Conservation (phyloP, 2,888 invertebrate species). For the Leucophenga maculata region DNA sequence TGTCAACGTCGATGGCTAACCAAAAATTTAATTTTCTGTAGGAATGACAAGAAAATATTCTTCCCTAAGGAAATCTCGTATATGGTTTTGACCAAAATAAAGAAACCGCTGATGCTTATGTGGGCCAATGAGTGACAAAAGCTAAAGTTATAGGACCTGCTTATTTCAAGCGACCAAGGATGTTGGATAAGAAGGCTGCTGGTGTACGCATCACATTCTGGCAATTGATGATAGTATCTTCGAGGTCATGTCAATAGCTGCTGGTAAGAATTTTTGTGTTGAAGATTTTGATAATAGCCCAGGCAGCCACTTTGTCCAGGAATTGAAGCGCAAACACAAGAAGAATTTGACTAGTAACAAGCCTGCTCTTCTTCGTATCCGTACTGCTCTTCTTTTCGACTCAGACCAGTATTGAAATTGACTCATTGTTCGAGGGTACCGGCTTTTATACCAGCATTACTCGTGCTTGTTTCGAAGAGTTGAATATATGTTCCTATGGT, state of each 20-base stretch:
- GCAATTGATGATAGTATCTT: constrained; percentile 95
- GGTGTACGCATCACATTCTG: constrained; percentile 87
- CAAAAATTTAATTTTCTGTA: constrained; percentile 87
- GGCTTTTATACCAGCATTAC: constrained; percentile 96
- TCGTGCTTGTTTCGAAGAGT: constrained; percentile 95
- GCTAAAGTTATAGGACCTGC: constrained; percentile 93
- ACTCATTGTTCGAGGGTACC: constrained; percentile 92
- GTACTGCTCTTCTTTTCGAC: constrained; percentile 89
- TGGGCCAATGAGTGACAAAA: constrained; percentile 88
- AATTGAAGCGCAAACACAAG: constrained; percentile 92
- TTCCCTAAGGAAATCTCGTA: constrained; percentile 93
- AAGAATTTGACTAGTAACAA: constrained; percentile 89
- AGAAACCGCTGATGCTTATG: constrained; percentile 90
- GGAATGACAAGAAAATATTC: constrained; percentile 90
- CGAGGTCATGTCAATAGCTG: constrained; percentile 94
- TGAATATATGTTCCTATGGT: constrained; percentile 95
- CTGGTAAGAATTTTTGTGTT: constrained; percentile 94
- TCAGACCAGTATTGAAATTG: constrained; percentile 92
- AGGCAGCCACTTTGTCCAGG: constrained; percentile 89
- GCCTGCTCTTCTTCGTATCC: constrained; percentile 87
- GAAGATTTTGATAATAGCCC: constrained; percentile 93
- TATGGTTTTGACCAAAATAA: constrained; percentile 94
- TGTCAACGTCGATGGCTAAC: constrained; percentile 83
- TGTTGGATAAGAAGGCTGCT: constrained; percentile 86
- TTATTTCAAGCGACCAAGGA: constrained; percentile 92